These are phyloP conservation scores for Hemichromis elongatus DNA, from an alignment of 2,113 vertebrate genomes.

Conservation along the genomic window DNA sequence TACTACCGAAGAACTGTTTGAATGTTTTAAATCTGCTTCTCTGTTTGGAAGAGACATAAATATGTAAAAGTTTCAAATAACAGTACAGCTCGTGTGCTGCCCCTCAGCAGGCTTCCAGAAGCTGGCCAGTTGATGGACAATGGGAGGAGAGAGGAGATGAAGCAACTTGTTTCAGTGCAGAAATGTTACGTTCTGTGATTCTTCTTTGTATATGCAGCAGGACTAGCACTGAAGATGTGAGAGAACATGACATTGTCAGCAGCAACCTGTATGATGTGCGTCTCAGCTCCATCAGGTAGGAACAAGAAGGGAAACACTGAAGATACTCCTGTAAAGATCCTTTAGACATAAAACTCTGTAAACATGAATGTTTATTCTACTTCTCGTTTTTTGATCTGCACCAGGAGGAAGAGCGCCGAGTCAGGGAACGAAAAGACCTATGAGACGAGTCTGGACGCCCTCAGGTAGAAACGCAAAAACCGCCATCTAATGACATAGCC, in stretches of 20 bases:
- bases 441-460: background rate
- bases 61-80: too few species aligned
- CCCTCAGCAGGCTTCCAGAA: background rate
- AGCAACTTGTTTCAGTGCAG: background rate
- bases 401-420: background rate
- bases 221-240: background rate
- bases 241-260: background rate
- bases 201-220: background rate
- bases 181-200: background rate
- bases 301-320: background rate
- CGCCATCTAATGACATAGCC: background rate
- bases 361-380: background rate
- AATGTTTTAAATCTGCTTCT: too few species aligned
- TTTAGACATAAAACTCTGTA: background rate
- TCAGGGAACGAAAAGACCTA: background rate
- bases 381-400: background rate
- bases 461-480: constrained; percentile 22
- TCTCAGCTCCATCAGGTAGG: constrained; percentile 23
- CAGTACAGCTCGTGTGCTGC: background rate
- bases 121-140: background rate
- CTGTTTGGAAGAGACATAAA: too few species aligned
- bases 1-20: background rate
- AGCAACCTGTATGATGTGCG: background rate
- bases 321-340: background rate
- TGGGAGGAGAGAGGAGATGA: background rate